Evolutionary conservation across 2,888 invertebrate genomes (phyloP).

Genomic region (Dolichopus griseipennis): DNA sequence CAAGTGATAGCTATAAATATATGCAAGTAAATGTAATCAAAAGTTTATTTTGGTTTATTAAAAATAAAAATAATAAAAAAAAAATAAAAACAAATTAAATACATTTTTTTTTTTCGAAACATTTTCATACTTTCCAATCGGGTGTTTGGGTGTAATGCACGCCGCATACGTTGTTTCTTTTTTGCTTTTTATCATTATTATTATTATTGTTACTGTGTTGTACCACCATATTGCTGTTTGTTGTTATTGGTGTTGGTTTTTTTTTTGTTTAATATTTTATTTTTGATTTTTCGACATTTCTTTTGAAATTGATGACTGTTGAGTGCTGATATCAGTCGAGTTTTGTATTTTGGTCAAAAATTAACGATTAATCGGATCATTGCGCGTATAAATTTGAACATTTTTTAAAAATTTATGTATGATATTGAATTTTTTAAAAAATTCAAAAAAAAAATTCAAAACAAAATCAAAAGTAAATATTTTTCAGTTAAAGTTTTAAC

Average conservation of each 20-base stretch:
- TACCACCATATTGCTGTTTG: conserved; percentile 4
- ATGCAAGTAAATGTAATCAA: no score
- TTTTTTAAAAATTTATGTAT: no score
- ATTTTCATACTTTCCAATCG: conserved; percentile 27
- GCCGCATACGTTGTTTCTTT: conserved; percentile 14
- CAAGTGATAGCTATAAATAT: neutral
- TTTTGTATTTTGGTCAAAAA: conserved; percentile 21
- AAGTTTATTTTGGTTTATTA: neutral
- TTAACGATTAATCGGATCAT: conserved; percentile 20
- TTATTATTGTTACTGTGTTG: conserved; percentile 17
- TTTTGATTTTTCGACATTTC: conserved; percentile 5
- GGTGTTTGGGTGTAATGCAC: conserved; percentile 20
- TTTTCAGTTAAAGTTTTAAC: no score
- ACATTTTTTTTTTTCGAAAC: neutral
- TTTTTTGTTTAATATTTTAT: neutral
- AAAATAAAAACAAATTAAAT: no score
- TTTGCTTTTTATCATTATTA: conserved; percentile 20
- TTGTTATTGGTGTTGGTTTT: conserved; percentile 19
- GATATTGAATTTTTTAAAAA: no score
- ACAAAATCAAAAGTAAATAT: no score
- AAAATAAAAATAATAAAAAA: neutral
- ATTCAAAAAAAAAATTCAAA: no score
- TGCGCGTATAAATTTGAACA: conserved; percentile 11
- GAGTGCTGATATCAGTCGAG: conserved; percentile 19
- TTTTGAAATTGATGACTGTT: neutral